phyloP scores from a whole-genome alignment of 2,888 invertebrate species.

The Apamea monoglypha region DNA sequence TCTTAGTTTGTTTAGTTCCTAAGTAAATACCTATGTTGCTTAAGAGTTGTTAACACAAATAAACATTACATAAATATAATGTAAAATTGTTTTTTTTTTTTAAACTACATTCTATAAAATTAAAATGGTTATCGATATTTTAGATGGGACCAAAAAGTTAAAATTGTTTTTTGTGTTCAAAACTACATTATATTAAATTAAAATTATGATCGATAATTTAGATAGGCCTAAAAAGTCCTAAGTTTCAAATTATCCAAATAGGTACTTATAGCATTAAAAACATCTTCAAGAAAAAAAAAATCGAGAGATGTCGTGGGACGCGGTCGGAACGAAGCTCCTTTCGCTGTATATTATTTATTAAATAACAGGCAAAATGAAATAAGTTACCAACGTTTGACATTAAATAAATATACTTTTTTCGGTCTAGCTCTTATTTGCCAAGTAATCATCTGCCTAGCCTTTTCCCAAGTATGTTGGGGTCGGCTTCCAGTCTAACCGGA shows the following conservation, averaged over 20 bases:
- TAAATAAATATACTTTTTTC: neutral
- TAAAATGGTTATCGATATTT: neutral
- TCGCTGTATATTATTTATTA: neutral
- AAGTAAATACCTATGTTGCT: neutral
- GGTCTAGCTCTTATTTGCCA: neutral
- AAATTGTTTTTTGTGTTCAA: too few species aligned
- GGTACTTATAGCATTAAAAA: too few species aligned
- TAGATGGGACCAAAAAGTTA: neutral
- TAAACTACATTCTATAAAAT: neutral
- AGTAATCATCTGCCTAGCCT: too few species aligned
- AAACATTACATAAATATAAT: neutral
- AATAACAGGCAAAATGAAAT: neutral
- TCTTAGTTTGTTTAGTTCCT: conserved; percentile 18
- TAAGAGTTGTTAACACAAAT: neutral
- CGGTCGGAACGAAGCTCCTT: neutral
- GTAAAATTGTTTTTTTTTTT: neutral
- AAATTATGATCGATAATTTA: neutral
- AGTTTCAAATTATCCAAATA: neutral
- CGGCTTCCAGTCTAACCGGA: too few species aligned
- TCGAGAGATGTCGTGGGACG: too few species aligned
- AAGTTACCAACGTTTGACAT: too few species aligned
- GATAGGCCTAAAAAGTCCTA: too few species aligned
- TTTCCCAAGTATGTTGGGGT: too few species aligned
- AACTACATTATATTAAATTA: neutral
- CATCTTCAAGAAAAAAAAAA: too few species aligned